These are phyloP conservation scores for Tinea semifulvella DNA, from an alignment of 2,888 invertebrate species.

Conservation along the genomic window DNA sequence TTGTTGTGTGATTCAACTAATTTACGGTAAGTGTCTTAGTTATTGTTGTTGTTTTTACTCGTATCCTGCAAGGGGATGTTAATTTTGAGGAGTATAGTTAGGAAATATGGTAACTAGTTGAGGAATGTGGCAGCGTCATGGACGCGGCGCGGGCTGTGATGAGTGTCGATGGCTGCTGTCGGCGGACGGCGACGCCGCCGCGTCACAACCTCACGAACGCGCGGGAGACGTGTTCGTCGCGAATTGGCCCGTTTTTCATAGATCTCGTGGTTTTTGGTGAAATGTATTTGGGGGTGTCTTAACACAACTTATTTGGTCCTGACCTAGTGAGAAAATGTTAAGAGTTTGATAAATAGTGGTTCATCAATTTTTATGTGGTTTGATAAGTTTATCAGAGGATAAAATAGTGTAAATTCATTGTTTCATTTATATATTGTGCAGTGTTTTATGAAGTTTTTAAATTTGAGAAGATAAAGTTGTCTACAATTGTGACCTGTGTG, in stretches of 20 bases:
- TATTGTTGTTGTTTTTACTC: background rate
- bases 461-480: no score
- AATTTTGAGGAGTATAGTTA: background rate
- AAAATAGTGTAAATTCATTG: no score
- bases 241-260: background rate
- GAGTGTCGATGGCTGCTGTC: slow-evolving; percentile 28
- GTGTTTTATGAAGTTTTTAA: no score
- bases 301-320: no score
- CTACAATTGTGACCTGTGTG: no score
- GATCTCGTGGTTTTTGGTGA: background rate
- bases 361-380: no score
- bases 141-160: slow-evolving; percentile 36
- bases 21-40: slow-evolving; percentile 51
- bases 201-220: slow-evolving; percentile 42
- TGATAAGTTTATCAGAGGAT: no score
- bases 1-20: slow-evolving; percentile 63
- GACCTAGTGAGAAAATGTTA: no score
- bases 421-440: no score
- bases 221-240: slow-evolving; percentile 36
- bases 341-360: no score
- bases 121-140: slow-evolving; percentile 48
- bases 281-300: no score
- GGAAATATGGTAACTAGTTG: slow-evolving; percentile 5
- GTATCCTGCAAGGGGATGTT: background rate
- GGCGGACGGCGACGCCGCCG: slow-evolving; percentile 45